Conservation (phyloP, 1,140 invertebrate genomes). For the Ptiloglossa arizonensis region DNA sequence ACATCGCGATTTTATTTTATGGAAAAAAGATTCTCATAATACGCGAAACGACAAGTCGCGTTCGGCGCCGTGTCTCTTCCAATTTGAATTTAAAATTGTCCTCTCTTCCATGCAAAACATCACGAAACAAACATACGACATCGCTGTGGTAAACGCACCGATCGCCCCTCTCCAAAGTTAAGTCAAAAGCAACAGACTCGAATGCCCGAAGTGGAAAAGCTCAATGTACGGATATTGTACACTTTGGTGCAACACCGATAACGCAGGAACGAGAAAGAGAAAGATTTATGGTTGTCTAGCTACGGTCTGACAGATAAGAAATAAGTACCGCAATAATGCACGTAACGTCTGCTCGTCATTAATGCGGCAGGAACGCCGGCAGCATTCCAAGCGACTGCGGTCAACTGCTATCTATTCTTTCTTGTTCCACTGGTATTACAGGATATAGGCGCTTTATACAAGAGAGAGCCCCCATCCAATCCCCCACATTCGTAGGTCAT, state of each 20-base stretch:
- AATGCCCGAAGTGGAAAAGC: background rate
- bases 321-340: slow-evolving; percentile 25
- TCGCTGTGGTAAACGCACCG: background rate
- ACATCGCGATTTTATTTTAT: background rate
- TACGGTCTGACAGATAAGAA: slow-evolving; percentile 29
- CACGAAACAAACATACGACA: background rate
- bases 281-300: slow-evolving; percentile 20
- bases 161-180: background rate
- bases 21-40: background rate
- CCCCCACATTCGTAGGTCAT: slow-evolving; percentile 49
- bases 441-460: slow-evolving; percentile 1
- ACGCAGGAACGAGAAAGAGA: background rate
- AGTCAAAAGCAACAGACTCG: background rate
- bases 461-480: no score
- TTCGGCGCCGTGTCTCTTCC: background rate
- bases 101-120: slow-evolving; percentile 9
- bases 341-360: slow-evolving; percentile 33
- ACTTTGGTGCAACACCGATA: background rate
- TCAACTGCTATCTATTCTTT: slow-evolving; percentile 45
- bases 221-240: background rate
- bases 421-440: slow-evolving; percentile 28
- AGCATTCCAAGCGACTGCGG: slow-evolving; percentile 33
- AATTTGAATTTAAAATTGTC: slow-evolving; percentile 28
- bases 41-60: background rate
- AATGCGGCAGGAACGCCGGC: slow-evolving; percentile 41